phyloP scores from a whole-genome alignment of 2,888 invertebrate genomes.

The Hedya salicella region DNA sequence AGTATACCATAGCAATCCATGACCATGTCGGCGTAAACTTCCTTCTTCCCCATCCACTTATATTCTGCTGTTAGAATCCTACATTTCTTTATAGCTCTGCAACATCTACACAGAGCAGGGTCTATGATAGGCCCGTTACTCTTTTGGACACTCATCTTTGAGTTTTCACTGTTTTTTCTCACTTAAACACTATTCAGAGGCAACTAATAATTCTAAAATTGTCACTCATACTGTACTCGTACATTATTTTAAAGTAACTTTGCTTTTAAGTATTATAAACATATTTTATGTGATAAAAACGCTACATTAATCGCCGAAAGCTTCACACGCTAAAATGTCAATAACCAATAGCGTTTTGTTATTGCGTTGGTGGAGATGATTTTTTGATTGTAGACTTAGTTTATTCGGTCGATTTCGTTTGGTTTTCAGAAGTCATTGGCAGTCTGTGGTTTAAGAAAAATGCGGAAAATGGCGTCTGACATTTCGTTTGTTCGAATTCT shows the following conservation, averaged over 20 bases:
- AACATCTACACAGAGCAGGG: slow-evolving; percentile 78
- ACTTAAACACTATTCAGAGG: slow-evolving; percentile 20
- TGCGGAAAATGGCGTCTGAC: slow-evolving; percentile 29
- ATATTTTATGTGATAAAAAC: slow-evolving; percentile 19
- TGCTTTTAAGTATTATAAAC: slow-evolving; percentile 21
- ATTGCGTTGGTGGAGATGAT: slow-evolving; percentile 9
- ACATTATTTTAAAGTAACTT: slow-evolving; percentile 12
- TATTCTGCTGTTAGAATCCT: slow-evolving; percentile 75
- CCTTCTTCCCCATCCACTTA: slow-evolving; percentile 77
- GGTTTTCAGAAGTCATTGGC: too few relatives aligned
- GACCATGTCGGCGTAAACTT: slow-evolving; percentile 77
- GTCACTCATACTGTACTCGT: slow-evolving; percentile 1
- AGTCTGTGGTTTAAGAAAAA: slow-evolving; percentile 33
- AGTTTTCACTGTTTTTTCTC: slow-evolving; percentile 18
- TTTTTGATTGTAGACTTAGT: slow-evolving; percentile 9
- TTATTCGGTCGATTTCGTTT: slow-evolving; percentile 20
- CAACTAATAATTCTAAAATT: background rate
- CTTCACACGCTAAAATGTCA: slow-evolving; percentile 46
- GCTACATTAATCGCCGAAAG: slow-evolving; percentile 34
- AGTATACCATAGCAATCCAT: slow-evolving; percentile 80
- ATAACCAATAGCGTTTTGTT: slow-evolving; percentile 47
- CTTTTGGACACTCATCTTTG: slow-evolving; percentile 66
- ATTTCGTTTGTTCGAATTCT: slow-evolving; percentile 36
- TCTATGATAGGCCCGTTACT: slow-evolving; percentile 75
- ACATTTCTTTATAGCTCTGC: slow-evolving; percentile 79